Conservation (phyloP, 2,797 vertebrate genomes). For the Melanotaenia boesemani region DNA sequence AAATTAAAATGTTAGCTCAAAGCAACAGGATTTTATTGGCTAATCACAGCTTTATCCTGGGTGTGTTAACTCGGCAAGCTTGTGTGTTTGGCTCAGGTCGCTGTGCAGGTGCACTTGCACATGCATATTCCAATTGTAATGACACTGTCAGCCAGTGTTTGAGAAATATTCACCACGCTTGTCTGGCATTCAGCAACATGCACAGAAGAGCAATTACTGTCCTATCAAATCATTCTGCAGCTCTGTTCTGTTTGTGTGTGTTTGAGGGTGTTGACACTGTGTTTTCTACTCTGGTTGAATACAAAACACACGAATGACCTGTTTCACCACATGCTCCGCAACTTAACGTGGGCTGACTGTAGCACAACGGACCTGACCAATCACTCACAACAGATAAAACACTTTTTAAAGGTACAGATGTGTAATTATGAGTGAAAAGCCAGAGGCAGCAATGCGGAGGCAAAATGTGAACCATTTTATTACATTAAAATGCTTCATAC, state of each 20-base stretch:
- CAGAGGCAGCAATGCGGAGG: constrained; percentile 59
- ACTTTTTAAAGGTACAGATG: constrained; percentile 21
- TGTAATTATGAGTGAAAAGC: constrained; percentile 28
- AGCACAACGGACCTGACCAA: constrained; percentile 1
- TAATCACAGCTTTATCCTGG: constrained; percentile 54
- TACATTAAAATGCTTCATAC: constrained; percentile 93
- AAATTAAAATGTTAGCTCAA: constrained; percentile 73
- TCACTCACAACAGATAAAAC: constrained; percentile 17
- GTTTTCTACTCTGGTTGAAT: constrained; percentile 8
- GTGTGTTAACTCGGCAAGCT: constrained; percentile 58
- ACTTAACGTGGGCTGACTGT: constrained; percentile 19
- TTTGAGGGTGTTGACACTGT: constrained; percentile 18
- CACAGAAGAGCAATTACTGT: constrained; percentile 70
- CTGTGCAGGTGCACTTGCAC: constrained; percentile 61
- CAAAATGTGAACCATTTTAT: constrained; percentile 87
- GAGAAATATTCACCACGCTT: constrained; percentile 72
- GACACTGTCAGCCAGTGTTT: constrained; percentile 72
- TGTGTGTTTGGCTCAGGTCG: constrained; percentile 26
- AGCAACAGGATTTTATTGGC: constrained; percentile 70
- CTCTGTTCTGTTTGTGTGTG: constrained; percentile 31
- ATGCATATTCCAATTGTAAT: constrained; percentile 70
- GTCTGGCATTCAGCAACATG: constrained; percentile 57
- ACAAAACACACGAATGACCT: constrained; percentile 28
- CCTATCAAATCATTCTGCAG: constrained; percentile 66
- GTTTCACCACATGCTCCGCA: constrained; percentile 36